These are phyloP conservation scores for Aegithalos caudatus DNA, from an alignment of 2,113 vertebrate genomes.

Conservation along the genomic window DNA sequence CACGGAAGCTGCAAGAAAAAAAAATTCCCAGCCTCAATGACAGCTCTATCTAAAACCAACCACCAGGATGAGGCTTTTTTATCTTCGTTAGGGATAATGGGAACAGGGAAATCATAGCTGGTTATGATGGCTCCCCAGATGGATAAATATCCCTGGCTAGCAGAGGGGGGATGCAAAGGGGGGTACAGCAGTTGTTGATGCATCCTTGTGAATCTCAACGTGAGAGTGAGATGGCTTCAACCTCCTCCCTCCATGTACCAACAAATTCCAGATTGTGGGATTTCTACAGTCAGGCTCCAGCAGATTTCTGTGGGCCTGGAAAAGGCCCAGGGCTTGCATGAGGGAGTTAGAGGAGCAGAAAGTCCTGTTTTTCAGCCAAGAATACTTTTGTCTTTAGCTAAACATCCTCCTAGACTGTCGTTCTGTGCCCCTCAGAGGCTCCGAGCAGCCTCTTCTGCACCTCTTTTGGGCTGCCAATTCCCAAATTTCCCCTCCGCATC, in stretches of 20 bases:
- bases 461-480: background rate
- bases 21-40: background rate
- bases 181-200: accelerated
- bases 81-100: background rate
- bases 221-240: background rate
- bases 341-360: background rate
- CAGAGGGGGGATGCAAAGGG: background rate
- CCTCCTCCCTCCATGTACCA: accelerated
- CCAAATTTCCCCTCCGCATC: background rate
- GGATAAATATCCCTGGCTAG: background rate
- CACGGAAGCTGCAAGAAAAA: background rate
- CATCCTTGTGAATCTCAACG: background rate
- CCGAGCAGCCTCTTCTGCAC: background rate
- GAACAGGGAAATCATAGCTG: background rate
- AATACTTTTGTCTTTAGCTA: background rate
- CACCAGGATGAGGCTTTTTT: background rate
- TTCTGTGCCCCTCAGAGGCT: background rate
- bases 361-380: background rate
- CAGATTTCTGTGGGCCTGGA: background rate
- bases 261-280: background rate
- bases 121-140: background rate
- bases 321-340: background rate
- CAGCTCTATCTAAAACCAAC: background rate
- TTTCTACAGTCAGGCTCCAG: background rate
- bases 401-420: background rate